Evolutionary conservation across 2,113 vertebrate species (phyloP).

Genomic region (Cyanoderma ruficeps): DNA sequence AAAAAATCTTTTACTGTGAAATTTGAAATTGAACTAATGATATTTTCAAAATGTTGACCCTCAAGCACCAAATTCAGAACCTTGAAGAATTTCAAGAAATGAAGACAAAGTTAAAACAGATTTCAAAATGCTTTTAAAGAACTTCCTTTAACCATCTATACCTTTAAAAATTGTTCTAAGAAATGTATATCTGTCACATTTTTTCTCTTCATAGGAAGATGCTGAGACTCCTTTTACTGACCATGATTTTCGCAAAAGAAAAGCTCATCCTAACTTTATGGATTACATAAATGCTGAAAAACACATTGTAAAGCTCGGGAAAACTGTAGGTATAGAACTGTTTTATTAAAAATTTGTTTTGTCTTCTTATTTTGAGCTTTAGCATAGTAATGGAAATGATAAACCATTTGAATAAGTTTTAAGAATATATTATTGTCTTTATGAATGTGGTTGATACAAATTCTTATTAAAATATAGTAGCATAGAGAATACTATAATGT

Average conservation of each 20-base stretch:
- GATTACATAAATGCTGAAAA: conserved; percentile 86
- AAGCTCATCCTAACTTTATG: conserved; percentile 83
- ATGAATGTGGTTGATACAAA: background rate
- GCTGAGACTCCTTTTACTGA: conserved; percentile 82
- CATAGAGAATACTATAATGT: background rate
- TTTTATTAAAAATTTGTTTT: background rate
- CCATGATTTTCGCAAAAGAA: conserved; percentile 84
- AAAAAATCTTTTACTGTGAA: background rate
- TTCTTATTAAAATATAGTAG: background rate
- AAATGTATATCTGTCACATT: background rate
- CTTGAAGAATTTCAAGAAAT: background rate
- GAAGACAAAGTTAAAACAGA: background rate
- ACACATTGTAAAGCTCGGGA: conserved; percentile 84
- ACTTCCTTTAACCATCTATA: background rate
- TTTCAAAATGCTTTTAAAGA: background rate
- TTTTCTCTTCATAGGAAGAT: conserved; percentile 76
- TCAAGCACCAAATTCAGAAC: background rate
- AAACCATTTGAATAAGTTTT: background rate
- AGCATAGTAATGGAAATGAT: background rate
- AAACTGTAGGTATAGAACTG: conserved; percentile 77
- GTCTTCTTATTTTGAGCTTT: background rate
- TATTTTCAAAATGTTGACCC: background rate
- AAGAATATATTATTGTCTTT: background rate
- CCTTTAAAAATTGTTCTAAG: background rate
- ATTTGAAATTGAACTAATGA: background rate